These are phyloP conservation scores for Tethea ocularis DNA, from an alignment of 2,888 invertebrate genomes.

Conservation along the genomic window DNA sequence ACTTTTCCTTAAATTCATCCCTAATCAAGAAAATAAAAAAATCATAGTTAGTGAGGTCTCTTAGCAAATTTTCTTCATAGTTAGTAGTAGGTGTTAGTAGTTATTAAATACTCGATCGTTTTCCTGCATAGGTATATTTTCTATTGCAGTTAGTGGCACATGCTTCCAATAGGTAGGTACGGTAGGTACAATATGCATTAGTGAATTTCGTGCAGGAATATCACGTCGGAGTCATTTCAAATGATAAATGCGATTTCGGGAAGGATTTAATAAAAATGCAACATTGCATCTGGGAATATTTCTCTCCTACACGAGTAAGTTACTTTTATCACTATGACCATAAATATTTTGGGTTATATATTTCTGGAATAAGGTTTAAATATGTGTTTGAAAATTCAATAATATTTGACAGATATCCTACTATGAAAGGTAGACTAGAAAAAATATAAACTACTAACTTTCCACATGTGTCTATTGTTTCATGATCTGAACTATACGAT, in stretches of 20 bases:
- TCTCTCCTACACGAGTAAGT: neutral
- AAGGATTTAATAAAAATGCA: constrained; percentile 3
- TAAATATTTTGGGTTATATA: neutral
- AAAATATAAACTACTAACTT: neutral
- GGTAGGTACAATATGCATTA: neutral
- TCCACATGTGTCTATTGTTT: no score
- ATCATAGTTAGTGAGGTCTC: no score
- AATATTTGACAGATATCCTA: no score
- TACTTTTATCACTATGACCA: neutral
- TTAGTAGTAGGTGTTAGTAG: neutral
- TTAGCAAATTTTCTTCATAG: no score
- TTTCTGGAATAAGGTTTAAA: neutral
- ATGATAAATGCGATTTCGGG: neutral
- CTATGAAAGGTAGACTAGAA: no score
- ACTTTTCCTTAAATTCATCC: no score
- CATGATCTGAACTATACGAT: no score
- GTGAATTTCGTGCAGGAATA: neutral
- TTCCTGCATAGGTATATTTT: neutral
- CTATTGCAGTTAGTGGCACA: neutral
- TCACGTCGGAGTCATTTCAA: constrained; percentile 3
- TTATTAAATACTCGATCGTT: neutral
- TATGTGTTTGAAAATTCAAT: no score
- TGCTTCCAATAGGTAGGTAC: neutral
- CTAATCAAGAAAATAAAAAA: no score
- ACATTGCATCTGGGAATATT: constrained; percentile 3